A percentile compares a stretch with the other conserved stretches of the same genome.
These are phyloP conservation scores for Vombatus ursinus DNA, from an alignment of 2,113 vertebrate genomes.

Conservation along the genomic window DNA sequence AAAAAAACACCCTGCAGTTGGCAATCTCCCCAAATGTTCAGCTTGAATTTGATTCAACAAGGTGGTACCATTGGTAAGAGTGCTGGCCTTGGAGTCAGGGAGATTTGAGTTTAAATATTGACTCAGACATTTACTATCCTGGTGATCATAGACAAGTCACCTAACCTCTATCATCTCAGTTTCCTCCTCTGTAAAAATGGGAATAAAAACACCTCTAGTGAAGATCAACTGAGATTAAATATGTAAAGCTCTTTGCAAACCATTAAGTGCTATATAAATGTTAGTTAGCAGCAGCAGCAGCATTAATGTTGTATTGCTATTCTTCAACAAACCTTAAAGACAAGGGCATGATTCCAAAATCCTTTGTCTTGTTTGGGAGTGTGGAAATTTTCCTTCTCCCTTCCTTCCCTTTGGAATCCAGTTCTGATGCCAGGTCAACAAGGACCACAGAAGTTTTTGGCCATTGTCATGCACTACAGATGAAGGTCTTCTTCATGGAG, in stretches of 20 bases:
- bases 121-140: background rate
- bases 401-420: background rate
- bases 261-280: background rate
- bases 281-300: background rate
- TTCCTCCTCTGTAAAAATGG: background rate
- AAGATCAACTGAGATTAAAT: background rate
- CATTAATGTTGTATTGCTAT: background rate
- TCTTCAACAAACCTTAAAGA: background rate
- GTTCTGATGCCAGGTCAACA: background rate
- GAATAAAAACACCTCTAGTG: background rate
- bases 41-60: background rate
- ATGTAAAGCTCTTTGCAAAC: background rate
- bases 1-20: background rate
- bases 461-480: background rate
- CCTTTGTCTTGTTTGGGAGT: background rate
- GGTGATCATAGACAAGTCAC: background rate
- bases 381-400: background rate
- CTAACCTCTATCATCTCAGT: background rate
- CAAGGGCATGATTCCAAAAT: background rate
- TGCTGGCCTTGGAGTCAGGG: background rate
- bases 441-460: background rate
- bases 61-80: background rate
- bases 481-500: background rate
- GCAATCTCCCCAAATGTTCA: background rate
- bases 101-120: background rate